A percentile compares a stretch with the other conserved stretches of the same genome.
These are phyloP conservation scores for Selenia dentaria DNA, from an alignment of 2,888 invertebrate genomes.

Conservation along the genomic window DNA sequence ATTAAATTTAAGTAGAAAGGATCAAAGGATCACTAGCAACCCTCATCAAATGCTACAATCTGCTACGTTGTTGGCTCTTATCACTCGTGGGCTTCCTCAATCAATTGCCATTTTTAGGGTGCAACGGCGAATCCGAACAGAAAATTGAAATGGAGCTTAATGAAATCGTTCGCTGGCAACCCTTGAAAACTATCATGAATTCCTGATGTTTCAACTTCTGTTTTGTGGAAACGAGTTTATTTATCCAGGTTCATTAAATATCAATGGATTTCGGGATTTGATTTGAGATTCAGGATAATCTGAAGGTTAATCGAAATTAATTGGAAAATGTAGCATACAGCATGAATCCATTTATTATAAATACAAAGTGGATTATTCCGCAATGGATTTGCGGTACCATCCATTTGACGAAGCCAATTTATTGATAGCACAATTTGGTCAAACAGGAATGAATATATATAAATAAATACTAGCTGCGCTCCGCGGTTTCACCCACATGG, in stretches of 20 bases:
- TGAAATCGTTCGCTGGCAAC: slow-evolving; percentile 20
- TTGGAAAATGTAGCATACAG: slow-evolving; percentile 4
- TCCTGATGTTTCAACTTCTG: slow-evolving; percentile 10
- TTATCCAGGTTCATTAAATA: slow-evolving; percentile 14
- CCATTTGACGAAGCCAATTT: no score
- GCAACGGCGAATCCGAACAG: slow-evolving; percentile 18
- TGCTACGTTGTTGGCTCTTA: slow-evolving; percentile 4
- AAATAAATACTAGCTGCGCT: no score
- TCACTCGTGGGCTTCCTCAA: slow-evolving; percentile 25
- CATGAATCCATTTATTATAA: no score
- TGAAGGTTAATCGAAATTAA: slow-evolving; percentile 8
- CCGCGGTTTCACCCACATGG: no score
- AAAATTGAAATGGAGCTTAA: slow-evolving; percentile 25
- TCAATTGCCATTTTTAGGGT: slow-evolving; percentile 28
- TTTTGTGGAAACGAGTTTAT: slow-evolving; percentile 11
- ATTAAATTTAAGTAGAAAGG: no score
- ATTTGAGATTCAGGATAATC: slow-evolving; percentile 4
- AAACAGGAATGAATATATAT: no score
- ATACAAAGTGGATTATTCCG: no score
- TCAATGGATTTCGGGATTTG: slow-evolving; percentile 5
- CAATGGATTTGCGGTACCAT: no score
- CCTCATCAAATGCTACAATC: slow-evolving; percentile 9
- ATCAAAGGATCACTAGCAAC: slow-evolving; percentile 4
- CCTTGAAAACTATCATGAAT: slow-evolving; percentile 13
- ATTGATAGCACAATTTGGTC: no score